Evolutionary conservation across 2,113 vertebrate genomes (phyloP).

Genomic region (Bostrychus sinensis): DNA sequence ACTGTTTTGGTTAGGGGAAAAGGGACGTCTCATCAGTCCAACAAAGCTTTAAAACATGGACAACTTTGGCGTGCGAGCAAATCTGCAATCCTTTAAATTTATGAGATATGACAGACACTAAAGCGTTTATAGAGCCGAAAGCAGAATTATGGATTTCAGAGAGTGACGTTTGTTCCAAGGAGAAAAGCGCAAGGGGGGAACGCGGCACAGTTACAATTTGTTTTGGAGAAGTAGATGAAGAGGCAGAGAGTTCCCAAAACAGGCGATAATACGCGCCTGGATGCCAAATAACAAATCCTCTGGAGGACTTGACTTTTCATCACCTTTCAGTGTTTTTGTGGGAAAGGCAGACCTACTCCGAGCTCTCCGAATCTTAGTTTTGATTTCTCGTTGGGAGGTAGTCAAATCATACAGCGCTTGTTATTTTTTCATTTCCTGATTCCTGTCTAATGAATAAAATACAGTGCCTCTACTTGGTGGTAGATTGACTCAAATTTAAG

Average conservation of each 20-base stretch:
- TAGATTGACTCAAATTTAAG: not conserved
- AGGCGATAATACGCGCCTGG: conserved; percentile 43
- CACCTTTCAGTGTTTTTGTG: conserved; percentile 32
- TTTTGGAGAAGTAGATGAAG: conserved; percentile 32
- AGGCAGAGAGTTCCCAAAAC: conserved; percentile 60
- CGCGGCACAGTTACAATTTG: conserved; percentile 30
- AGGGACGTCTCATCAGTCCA: not conserved
- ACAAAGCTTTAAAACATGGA: conserved; percentile 1
- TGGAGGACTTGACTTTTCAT: conserved; percentile 31
- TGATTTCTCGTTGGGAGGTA: conserved; percentile 39
- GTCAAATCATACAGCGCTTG: conserved; percentile 40
- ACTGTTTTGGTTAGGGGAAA: conserved; percentile 2
- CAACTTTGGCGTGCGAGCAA: conserved; percentile 2
- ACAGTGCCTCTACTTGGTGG: not conserved
- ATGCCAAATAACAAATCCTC: conserved; percentile 43
- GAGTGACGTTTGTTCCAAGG: conserved; percentile 20
- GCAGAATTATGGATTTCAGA: conserved; percentile 3
- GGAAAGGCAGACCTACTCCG: conserved; percentile 20
- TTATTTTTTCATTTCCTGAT: conserved; percentile 21
- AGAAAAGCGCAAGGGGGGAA: not conserved
- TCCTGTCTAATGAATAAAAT: conserved; percentile 23
- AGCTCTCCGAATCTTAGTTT: conserved; percentile 28
- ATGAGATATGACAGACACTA: conserved; percentile 26
- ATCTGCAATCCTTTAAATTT: not conserved
- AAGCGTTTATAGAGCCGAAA: conserved; percentile 10